Base-by-base conservation (phyloP, 2,888 invertebrate species). In the Agrotis clavis region DNA sequence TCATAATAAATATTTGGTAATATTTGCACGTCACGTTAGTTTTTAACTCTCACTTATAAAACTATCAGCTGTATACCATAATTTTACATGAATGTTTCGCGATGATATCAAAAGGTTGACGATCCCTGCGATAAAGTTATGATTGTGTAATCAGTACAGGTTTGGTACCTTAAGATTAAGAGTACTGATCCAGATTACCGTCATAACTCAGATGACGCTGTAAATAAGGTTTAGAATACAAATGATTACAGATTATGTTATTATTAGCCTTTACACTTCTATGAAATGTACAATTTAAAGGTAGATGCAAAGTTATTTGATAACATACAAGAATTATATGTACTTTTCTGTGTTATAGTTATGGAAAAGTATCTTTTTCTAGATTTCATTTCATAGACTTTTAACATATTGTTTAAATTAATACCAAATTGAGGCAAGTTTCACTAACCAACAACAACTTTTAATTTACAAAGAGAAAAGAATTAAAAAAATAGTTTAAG, bases 61-160 rank as follows among this genome's bases (percentile, higher is more conserved):
- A 35, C 35, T 9, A 41, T 41, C 9, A 41, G 35, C 35, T 35
- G 35, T 35, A 41, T 41, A 30, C 56, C 6, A 35, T 30, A n/a
- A 35, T 1, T n/a, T 5, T 13, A 35, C 30, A 5, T 35, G n/a
- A 13, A 11, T 35, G 41, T 41, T 11, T 41, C 9, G 6, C 21
- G 13, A 21, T 21, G 19, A 35, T 11, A 18, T 14, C 11, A 71
- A 72, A 54, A 60, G 3, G 54, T 78, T 70, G 18, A 25, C 19
- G 2, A 63, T 16, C 68, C 30, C 68, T 65, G 62, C 21, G n/a
- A 48, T 30, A 48, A 47, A 54, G 53, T n/a, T 66, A 66, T 56
- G 47, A 82, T 78, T 61, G 61, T 67, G 68, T 82, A 78, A 82
- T 78, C 82, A 69, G 62, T 56, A 79, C 82, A 63, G 64, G 78